A percentile compares a stretch with the other conserved stretches of the same genome.
phyloP scores from a whole-genome alignment of 2,797 vertebrate species.

The Intellagama lesueurii region DNA sequence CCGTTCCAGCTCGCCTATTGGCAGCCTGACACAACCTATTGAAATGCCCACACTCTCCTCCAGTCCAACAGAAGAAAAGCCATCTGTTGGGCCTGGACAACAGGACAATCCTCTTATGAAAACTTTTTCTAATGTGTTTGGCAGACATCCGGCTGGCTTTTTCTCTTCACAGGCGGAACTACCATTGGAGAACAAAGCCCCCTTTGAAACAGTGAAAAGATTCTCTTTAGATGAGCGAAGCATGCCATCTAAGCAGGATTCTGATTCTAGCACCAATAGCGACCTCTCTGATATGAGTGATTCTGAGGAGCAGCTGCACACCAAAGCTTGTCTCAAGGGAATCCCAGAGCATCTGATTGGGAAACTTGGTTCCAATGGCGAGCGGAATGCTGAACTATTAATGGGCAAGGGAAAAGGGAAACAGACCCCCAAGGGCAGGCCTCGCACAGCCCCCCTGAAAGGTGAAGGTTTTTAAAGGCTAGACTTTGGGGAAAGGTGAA shows the following conservation, averaged over 20 bases:
- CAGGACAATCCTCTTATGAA: slow-evolving; percentile 82
- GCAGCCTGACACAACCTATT: slow-evolving; percentile 81
- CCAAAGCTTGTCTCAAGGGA: slow-evolving; percentile 85
- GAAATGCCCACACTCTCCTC: slow-evolving; percentile 87
- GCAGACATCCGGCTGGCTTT: slow-evolving; percentile 82
- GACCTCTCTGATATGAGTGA: slow-evolving; percentile 97
- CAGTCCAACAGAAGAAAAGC: slow-evolving; percentile 85
- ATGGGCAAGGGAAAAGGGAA: slow-evolving; percentile 89
- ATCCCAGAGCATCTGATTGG: slow-evolving; percentile 83
- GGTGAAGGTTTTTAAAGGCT: slow-evolving; percentile 79
- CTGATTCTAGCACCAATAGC: slow-evolving; percentile 96
- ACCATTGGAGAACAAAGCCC: slow-evolving; percentile 81
- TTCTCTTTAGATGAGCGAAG: slow-evolving; percentile 93
- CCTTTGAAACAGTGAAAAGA: slow-evolving; percentile 93
- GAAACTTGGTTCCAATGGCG: slow-evolving; percentile 78
- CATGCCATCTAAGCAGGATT: slow-evolving; percentile 91
- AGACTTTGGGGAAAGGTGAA: slow-evolving; percentile 34
- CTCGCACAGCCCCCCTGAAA: slow-evolving; percentile 94
- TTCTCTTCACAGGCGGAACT: slow-evolving; percentile 79
- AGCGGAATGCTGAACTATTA: slow-evolving; percentile 80
- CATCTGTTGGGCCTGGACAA: slow-evolving; percentile 78
- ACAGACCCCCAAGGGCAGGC: slow-evolving; percentile 88
- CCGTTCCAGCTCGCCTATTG: slow-evolving; percentile 80
- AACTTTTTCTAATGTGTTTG: slow-evolving; percentile 83
- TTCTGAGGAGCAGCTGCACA: slow-evolving; percentile 89